Base-by-base conservation (phyloP, 2,797 vertebrate species). In the Pangasius sanitwongsei region DNA sequence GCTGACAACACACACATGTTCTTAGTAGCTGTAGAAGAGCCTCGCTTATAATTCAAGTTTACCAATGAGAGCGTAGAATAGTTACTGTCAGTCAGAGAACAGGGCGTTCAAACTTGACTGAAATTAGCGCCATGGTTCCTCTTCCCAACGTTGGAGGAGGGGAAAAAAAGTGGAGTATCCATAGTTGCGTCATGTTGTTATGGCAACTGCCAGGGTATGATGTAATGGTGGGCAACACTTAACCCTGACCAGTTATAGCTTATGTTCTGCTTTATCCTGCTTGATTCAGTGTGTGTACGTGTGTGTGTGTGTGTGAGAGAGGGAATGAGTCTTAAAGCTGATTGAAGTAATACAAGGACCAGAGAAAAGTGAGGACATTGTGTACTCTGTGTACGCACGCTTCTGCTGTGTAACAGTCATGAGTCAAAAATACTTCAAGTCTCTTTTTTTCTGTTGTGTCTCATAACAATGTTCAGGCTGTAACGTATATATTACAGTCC, bases 161-260 rank as follows among this genome's bases (percentile, higher is more conserved):
- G 13, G 28, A 55, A 77, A 86, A 80, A 83, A 69, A 83, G 37
- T 28, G 44, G 50, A 93, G 92, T 90, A 89, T 94, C 88, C 83
- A 88, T 85, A 50, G 89, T 95, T 95, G 92, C 92, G 93, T 95
- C 93, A 95, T 93, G 92, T 93, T 89, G 91, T 90, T 92, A 91
- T 92, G 91, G 92, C 92, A 94, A 92, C 87, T 91, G 91, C 89
- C 91, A 91, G 87, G 82, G 89, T 91, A 95, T 95, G 95, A 95
- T 96, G 95, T 95, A 96, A 96, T 92, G 93, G 93, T 93, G 92
- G 92, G 94, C 94, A 95, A 95, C 91, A 93, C 91, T 92, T 89
- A 91, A 92, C 90, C 92, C 90, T 88, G 89, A 90, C 91, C 90
- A 93, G 93, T 94, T 92, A 93, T 91, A 91, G 92, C 91, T 94